Evolutionary conservation across 2,113 vertebrate genomes (phyloP), one percentile per base, ranked within the genome.

Genomic region (Scortum barcoo): DNA sequence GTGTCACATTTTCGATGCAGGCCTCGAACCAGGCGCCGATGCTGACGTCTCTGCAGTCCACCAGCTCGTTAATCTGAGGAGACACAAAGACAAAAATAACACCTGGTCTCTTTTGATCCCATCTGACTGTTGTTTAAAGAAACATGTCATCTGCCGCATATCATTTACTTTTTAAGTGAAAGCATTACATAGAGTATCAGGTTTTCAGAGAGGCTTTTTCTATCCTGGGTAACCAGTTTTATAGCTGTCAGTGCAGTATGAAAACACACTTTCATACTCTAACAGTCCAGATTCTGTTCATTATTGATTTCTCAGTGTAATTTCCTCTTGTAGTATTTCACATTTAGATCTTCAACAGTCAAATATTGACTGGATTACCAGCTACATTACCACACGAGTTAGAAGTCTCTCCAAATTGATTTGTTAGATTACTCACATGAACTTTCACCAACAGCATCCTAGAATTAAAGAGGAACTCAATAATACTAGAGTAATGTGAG

Each of bases 1-100:
- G 94, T 69, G 96, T 97, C 90, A 98, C 97, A 82, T 95, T 98
- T 94, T 96, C 96, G 84, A 99, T 95, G 88, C 96, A 96, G 89
- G 97, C 97, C 95, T 99, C 98, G 88, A 99, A 99, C 98, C 98
- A 99, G 91, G 98, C 96, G 51, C 98, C 98, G 72, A 98, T 96
- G 94, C 94, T 97, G 84, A 97, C 94, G 89, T 99, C 98, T 91
- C 98, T 96, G 83, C 97, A 98, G 96, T 99, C 98, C 95, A 99
- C 98, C 94, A 99, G 93, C 94, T 99, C 98, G 10, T 99, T 98
- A 91, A 99, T 97, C 98, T 99, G 93, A 72, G 68, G 51, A 86
- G 76, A 90, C 20, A 90, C 36, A 81, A 51, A 69, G 44, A 77
- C 26, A 71, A 28, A 68, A 73, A 61, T 81, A 75, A 85, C 66